phyloP scores from a whole-genome alignment of 2,797 vertebrate genomes.

The Bucorvus abyssinicus region DNA sequence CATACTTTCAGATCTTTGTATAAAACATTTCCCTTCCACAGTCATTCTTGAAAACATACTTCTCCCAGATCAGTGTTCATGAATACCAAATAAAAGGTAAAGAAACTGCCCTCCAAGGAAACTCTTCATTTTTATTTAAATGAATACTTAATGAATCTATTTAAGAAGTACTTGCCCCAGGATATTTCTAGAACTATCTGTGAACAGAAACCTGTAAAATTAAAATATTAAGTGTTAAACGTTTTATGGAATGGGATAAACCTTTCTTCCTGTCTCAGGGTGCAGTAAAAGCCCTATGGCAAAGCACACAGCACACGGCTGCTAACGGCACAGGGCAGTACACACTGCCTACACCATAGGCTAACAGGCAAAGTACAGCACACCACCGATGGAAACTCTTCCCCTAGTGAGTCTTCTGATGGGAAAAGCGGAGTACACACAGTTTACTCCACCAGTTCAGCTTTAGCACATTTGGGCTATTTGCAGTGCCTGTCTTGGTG shows the following conservation, averaged over 20 bases:
- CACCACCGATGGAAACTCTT: not conserved
- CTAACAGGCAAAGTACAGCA: not conserved
- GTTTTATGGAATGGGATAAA: constrained; percentile 17
- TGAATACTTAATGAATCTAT: constrained; percentile 43
- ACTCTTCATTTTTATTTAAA: constrained; percentile 47
- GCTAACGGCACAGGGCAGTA: accelerated
- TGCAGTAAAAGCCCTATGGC: not conserved
- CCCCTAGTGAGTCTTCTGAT: not conserved
- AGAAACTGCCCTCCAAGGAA: constrained; percentile 16
- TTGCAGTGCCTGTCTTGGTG: not conserved
- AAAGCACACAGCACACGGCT: not conserved
- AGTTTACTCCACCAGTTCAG: not conserved
- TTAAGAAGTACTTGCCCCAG: not conserved
- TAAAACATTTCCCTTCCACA: not conserved
- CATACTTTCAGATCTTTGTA: not conserved
- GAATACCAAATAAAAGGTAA: constrained; percentile 27
- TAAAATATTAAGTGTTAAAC: constrained; percentile 24
- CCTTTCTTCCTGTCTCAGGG: not conserved
- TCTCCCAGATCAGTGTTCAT: not conserved
- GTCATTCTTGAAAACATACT: not conserved
- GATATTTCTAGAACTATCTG: constrained; percentile 33
- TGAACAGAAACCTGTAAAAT: constrained; percentile 30
- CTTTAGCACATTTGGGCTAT: not conserved
- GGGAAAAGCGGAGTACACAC: not conserved
- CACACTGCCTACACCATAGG: not conserved